Conservation (phyloP, 1,140 invertebrate species). For the Rhizoglyphus robini region DNA sequence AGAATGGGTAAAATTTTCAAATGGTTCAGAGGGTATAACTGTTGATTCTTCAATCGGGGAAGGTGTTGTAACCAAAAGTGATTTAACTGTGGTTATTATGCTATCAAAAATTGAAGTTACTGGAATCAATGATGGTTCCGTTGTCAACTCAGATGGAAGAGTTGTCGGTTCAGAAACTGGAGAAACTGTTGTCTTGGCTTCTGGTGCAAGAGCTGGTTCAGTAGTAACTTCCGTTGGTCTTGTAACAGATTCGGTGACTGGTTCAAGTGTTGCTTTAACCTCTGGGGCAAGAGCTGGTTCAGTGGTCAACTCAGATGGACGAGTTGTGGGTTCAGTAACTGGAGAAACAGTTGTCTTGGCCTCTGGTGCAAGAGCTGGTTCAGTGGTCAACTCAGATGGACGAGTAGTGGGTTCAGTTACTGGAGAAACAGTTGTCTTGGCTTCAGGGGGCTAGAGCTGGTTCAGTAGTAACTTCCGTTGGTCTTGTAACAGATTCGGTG, state of each 20-base stretch:
- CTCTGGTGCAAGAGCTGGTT: neutral
- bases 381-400: neutral
- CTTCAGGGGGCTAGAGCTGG: too few species aligned
- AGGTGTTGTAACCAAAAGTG: too few species aligned
- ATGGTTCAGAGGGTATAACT: too few species aligned
- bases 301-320: neutral
- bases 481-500: neutral
- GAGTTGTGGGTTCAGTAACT: neutral
- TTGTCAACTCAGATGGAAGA: too few species aligned
- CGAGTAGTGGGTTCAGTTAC: neutral
- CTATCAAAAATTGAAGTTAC: too few species aligned
- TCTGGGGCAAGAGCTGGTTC: neutral
- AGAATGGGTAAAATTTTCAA: too few species aligned
- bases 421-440: neutral
- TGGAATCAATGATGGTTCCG: neutral
- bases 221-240: neutral
- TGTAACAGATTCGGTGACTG: neutral
- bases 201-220: slow-evolving; percentile 19
- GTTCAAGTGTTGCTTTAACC: neutral
- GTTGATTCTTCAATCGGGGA: too few species aligned
- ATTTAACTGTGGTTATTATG: too few species aligned
- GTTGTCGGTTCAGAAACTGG: too few species aligned
- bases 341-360: neutral
- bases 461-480: neutral
- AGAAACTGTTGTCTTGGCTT: neutral